phyloP scores from a whole-genome alignment of 2,888 invertebrate species.

The Dasysyrphus albostriatus region DNA sequence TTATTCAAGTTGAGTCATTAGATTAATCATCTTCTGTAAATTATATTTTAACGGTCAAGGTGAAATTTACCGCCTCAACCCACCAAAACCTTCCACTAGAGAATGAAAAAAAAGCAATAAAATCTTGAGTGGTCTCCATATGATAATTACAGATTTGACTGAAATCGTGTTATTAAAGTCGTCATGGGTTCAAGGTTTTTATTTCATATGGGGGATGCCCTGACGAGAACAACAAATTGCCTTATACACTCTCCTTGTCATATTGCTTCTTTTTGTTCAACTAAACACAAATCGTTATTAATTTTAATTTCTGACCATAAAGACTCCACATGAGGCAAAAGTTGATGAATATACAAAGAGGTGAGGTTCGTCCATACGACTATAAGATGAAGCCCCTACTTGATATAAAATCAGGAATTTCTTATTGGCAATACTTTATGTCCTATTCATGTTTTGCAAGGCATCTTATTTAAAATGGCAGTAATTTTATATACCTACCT shows the following conservation, averaged over 20 bases:
- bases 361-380: background rate
- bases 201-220: conserved; percentile 28
- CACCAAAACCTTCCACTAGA: background rate
- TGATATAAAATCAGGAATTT: conserved; percentile 9
- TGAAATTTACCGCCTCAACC: background rate
- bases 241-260: background rate
- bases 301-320: background rate
- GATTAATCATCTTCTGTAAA: background rate
- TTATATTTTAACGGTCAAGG: conserved; percentile 15
- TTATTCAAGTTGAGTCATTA: background rate
- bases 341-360: background rate
- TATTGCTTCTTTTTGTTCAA: background rate
- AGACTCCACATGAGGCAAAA: background rate
- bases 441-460: conserved; percentile 36
- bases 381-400: background rate
- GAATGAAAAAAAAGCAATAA: background rate
- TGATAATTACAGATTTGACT: background rate
- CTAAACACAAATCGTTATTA: background rate
- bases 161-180: background rate
- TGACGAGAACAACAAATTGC: background rate
- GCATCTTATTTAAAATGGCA: conserved; percentile 26
- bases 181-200: conserved; percentile 18
- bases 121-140: background rate
- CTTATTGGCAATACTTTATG: conserved; percentile 15
- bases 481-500: background rate